phyloP scores from a whole-genome alignment of 2,797 vertebrate species.

The Mus caroli region DNA sequence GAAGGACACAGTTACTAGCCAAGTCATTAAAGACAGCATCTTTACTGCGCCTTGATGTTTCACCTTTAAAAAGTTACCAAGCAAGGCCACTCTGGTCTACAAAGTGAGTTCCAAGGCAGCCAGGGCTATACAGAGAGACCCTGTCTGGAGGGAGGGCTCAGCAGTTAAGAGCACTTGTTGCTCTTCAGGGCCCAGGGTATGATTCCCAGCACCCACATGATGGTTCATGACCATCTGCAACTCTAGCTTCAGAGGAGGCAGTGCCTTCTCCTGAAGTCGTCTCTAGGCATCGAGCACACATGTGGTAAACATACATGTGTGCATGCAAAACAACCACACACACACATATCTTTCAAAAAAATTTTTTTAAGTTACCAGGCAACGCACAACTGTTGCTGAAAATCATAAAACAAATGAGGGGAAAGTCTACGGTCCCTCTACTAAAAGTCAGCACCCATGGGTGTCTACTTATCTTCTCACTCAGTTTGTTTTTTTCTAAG shows the following conservation, averaged over 20 bases:
- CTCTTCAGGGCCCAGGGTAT: background rate
- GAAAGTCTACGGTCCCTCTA: background rate
- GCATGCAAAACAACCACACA: background rate
- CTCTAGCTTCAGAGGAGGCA: background rate
- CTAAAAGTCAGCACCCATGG: background rate
- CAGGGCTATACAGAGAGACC: too few species aligned
- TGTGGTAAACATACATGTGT: background rate
- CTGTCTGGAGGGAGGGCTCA: background rate
- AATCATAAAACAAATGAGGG: background rate
- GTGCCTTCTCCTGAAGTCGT: too few species aligned
- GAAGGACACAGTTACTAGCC: background rate
- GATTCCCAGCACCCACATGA: background rate
- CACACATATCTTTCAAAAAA: background rate
- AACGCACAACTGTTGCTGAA: slow-evolving; percentile 10
- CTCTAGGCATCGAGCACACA: background rate
- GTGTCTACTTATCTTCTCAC: background rate
- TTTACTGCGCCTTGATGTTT: slow-evolving; percentile 20
- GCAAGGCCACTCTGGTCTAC: too few species aligned
- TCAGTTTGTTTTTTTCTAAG: background rate
- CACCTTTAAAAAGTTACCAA: slow-evolving; percentile 56
- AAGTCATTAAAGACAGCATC: slow-evolving; percentile 6
- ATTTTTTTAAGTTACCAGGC: background rate
- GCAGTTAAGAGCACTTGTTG: background rate
- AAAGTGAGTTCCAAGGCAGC: too few species aligned
- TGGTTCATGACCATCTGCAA: background rate